These are phyloP conservation scores for Cephus rjabovi DNA, from an alignment of 2,888 invertebrate genomes.

Conservation along the genomic window DNA sequence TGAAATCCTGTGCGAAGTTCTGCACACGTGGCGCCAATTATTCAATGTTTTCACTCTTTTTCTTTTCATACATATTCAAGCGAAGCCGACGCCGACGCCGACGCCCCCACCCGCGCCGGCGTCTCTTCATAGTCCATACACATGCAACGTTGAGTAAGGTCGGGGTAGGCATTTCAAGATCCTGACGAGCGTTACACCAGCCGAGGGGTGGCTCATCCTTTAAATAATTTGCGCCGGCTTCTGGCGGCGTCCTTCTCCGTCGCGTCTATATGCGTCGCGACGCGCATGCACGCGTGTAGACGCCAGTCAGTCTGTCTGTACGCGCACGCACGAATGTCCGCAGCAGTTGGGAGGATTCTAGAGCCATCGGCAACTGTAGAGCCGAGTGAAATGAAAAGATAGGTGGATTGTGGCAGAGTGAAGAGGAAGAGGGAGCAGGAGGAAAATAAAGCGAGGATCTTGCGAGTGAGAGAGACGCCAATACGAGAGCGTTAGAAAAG, in stretches of 20 bases:
- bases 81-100: constrained; percentile 12
- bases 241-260: background rate
- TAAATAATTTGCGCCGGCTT: background rate
- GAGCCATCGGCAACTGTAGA: background rate
- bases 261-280: background rate
- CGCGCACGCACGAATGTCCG: background rate
- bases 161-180: constrained; percentile 30
- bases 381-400: background rate
- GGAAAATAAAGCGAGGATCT: too few species aligned
- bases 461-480: too few species aligned
- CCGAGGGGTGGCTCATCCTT: constrained; percentile 21
- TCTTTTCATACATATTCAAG: constrained; percentile 6
- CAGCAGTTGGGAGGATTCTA: background rate
- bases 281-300: background rate
- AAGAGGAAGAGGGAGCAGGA: too few species aligned
- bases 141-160: constrained; percentile 45
- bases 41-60: constrained; percentile 21
- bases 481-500: too few species aligned
- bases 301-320: too few species aligned
- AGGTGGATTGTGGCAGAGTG: too few species aligned
- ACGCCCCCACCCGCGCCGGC: background rate
- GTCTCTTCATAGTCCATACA: constrained; percentile 24
- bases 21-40: constrained; percentile 37
- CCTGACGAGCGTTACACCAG: constrained; percentile 16
- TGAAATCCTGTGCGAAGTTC: background rate